These are phyloP conservation scores for Campoletis sonorensis DNA, from an alignment of 1,140 invertebrate species.

Conservation along the genomic window DNA sequence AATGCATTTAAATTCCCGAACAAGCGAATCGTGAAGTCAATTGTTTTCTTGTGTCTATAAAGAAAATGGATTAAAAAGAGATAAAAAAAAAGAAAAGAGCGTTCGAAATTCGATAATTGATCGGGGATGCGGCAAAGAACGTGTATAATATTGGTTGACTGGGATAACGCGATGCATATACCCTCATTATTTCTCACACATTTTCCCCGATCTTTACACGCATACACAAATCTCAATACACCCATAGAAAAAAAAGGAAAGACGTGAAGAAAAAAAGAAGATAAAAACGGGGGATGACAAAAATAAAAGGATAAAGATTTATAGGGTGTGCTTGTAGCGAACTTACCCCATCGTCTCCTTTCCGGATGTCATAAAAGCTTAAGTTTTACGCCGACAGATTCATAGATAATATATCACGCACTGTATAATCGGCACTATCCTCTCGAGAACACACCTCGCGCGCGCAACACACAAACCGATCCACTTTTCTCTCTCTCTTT, in stretches of 20 bases:
- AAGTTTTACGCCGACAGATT: conserved; percentile 60
- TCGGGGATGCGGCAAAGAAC: background rate
- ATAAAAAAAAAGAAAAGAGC: background rate
- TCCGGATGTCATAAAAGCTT: conserved; percentile 72
- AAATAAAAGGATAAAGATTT: background rate
- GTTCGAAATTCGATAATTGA: conserved; percentile 8
- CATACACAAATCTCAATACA: background rate
- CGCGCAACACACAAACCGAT: conserved; percentile 13
- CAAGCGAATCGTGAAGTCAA: background rate
- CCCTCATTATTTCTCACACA: background rate
- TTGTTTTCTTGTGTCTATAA: too few relatives aligned
- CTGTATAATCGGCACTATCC: conserved; percentile 9
- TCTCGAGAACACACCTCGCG: conserved; percentile 27
- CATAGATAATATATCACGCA: conserved; percentile 59
- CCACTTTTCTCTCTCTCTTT: background rate
- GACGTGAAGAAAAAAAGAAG: background rate
- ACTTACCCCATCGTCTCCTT: conserved; percentile 75
- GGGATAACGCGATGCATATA: background rate
- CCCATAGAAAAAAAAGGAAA: background rate
- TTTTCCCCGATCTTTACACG: background rate
- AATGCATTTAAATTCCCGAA: background rate
- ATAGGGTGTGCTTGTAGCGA: background rate
- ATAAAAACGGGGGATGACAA: background rate
- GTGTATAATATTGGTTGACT: background rate
- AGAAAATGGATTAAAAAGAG: background rate